These are phyloP conservation scores for Clavelina lepadiformis DNA, from an alignment of 23 tunicate genomes.

Conservation along the genomic window DNA sequence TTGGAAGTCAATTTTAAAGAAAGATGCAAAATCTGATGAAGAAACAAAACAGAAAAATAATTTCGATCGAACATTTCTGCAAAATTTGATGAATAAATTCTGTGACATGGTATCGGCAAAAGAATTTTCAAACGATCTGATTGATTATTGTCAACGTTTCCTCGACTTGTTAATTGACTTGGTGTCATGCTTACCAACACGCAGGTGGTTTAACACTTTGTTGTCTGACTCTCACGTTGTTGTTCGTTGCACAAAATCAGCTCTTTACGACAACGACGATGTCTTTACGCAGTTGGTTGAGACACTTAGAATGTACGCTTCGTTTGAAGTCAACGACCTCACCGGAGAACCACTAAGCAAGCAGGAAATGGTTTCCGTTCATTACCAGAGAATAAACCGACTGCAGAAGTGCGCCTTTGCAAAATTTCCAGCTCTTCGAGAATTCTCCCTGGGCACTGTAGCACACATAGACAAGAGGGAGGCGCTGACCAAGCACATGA, in stretches of 20 bases:
- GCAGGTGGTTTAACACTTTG: conserved; percentile 87
- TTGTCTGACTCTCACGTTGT: conserved; percentile 68
- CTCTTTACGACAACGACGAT: conserved; percentile 75
- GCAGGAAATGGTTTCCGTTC: conserved; percentile 78
- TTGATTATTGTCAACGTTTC: conserved; percentile 85
- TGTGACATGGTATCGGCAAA: conserved; percentile 56
- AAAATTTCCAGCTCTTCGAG: conserved; percentile 57
- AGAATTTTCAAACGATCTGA: conserved; percentile 40
- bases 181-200: conserved; percentile 80
- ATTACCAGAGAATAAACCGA: conserved; percentile 72
- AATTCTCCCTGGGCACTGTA: conserved; percentile 68
- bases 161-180: conserved; percentile 92
- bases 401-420: conserved; percentile 81
- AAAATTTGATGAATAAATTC: conserved; percentile 57
- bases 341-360: conserved; percentile 86
- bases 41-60: conserved; percentile 33
- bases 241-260: conserved; percentile 75
- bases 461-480: conserved; percentile 61
- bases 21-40: conserved; percentile 80
- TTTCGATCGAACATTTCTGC: conserved; percentile 64
- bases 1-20: conserved; percentile 70
- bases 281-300: conserved; percentile 89
- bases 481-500: conserved; percentile 49
- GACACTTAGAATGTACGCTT: conserved; percentile 53
- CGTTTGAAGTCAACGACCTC: conserved; percentile 96